phyloP scores from a whole-genome alignment of 2,888 invertebrate species.

The Microctonus aethiopoides region DNA sequence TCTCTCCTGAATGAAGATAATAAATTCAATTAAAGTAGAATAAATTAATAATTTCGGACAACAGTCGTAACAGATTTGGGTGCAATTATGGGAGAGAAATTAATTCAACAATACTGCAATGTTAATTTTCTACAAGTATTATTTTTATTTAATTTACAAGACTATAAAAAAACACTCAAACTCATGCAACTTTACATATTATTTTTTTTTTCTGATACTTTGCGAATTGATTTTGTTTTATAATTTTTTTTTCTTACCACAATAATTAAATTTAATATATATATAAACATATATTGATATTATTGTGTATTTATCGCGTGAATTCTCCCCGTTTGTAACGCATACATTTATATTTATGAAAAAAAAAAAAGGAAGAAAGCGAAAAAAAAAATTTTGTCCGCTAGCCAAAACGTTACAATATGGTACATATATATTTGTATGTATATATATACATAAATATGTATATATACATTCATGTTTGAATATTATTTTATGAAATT shows the following conservation, averaged over 20 bases:
- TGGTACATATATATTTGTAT: no score
- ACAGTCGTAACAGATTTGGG: background rate
- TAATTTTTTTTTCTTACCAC: no score
- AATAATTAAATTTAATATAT: background rate
- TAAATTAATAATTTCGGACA: background rate
- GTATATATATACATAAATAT: no score
- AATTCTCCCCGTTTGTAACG: background rate
- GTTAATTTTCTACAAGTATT: background rate
- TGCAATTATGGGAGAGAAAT: background rate
- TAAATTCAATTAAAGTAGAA: background rate
- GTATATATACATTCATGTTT: constrained; percentile 45
- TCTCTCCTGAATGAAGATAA: background rate
- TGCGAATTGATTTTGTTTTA: no score
- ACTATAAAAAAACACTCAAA: background rate
- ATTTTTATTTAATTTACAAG: background rate
- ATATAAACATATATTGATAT: background rate
- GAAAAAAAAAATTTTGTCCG: constrained; percentile 29
- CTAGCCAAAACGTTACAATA: constrained; percentile 46
- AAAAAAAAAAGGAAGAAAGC: constrained; percentile 1
- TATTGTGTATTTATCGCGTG: background rate
- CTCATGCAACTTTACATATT: no score
- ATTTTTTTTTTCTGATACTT: no score
- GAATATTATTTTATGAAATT: constrained; percentile 62
- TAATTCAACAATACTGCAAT: background rate
- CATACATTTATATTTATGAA: background rate